Conservation (phyloP, 2,113 vertebrate species). For the Bujurquina vittata region DNA sequence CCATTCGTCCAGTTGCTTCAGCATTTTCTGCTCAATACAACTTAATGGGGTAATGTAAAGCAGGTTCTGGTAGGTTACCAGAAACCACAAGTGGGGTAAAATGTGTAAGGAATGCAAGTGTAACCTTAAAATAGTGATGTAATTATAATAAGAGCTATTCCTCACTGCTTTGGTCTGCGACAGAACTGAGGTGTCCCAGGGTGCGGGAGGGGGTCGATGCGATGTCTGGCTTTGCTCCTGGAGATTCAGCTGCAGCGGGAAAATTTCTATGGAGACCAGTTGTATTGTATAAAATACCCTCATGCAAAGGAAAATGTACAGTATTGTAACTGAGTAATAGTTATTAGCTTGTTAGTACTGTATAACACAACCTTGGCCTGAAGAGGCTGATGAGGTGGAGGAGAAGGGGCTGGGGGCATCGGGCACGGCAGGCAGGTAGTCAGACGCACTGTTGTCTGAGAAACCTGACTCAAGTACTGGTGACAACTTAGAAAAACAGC, state of each 20-base stretch:
- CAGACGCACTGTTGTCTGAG: constrained; percentile 67
- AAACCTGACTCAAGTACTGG: constrained; percentile 76
- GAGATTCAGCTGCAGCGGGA: constrained; percentile 35
- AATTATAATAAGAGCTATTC: background rate
- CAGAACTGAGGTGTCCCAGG: constrained; percentile 26
- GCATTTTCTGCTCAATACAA: background rate
- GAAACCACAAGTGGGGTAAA: background rate
- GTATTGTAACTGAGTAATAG: background rate
- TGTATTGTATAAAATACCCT: background rate
- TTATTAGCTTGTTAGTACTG: background rate
- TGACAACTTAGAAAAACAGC: constrained; percentile 72
- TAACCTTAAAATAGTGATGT: background rate
- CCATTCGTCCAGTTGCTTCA: background rate
- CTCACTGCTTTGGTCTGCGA: constrained; percentile 29
- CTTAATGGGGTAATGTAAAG: background rate
- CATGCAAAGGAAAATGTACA: background rate
- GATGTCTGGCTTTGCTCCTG: constrained; percentile 37
- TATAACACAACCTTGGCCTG: constrained; percentile 45
- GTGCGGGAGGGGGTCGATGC: constrained; percentile 13
- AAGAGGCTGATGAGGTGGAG: constrained; percentile 58
- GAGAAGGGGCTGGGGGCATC: constrained; percentile 62
- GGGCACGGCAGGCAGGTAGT: constrained; percentile 59
- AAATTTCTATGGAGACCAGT: constrained; percentile 35
- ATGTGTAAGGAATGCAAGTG: background rate
- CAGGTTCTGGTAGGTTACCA: background rate